These are phyloP conservation scores for Pseudomyrmex pallidus DNA, from an alignment of 1,140 invertebrate species.

Conservation along the genomic window DNA sequence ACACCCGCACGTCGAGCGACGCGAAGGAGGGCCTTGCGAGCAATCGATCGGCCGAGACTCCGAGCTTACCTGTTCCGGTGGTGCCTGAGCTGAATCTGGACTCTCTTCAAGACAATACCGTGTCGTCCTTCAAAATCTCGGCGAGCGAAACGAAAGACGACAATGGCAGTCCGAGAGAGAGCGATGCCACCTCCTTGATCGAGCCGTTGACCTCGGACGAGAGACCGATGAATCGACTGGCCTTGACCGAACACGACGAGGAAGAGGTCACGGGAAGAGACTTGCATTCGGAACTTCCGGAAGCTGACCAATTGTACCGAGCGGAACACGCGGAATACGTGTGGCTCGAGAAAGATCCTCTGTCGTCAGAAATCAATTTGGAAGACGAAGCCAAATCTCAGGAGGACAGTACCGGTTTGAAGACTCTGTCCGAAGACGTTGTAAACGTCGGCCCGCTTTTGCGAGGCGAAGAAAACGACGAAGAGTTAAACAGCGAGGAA, in stretches of 20 bases:
- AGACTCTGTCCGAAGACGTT: not conserved
- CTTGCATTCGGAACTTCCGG: slow-evolving; percentile 4
- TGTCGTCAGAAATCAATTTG: slow-evolving; percentile 4
- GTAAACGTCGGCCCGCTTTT: not conserved
- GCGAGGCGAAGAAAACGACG: not conserved
- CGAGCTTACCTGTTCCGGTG: slow-evolving; percentile 70
- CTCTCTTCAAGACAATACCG: slow-evolving; percentile 79
- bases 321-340: slow-evolving; percentile 36
- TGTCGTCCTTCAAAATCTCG: slow-evolving; percentile 76
- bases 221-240: slow-evolving; percentile 20
- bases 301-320: slow-evolving; percentile 37
- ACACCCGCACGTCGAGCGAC: slow-evolving; percentile 69
- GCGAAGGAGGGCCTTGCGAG: slow-evolving; percentile 70
- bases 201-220: slow-evolving; percentile 56
- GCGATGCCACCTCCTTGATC: slow-evolving; percentile 64
- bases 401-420: not conserved
- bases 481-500: slow-evolving; percentile 37
- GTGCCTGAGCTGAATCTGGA: slow-evolving; percentile 82
- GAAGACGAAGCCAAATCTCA: slow-evolving; percentile 1
- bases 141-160: slow-evolving; percentile 49
- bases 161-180: slow-evolving; percentile 41
- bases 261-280: not conserved
- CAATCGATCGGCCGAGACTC: slow-evolving; percentile 64
- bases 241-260: not conserved
- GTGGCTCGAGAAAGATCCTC: slow-evolving; percentile 1